phyloP scores from a whole-genome alignment of 2,113 vertebrate genomes.

The Pimephales promelas region DNA sequence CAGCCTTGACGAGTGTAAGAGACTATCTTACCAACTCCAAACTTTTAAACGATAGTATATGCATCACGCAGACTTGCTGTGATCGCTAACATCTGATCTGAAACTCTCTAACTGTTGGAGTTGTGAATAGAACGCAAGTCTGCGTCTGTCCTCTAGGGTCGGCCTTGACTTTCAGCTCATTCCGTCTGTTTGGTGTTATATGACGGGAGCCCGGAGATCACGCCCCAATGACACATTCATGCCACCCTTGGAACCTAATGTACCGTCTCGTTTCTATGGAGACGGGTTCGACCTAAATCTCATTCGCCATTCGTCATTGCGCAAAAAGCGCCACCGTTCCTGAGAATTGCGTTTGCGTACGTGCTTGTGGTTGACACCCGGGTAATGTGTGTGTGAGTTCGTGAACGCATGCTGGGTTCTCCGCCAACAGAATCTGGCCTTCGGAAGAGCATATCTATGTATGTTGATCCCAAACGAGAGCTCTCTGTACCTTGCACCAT shows the following conservation, averaged over 20 bases:
- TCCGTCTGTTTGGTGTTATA: not conserved
- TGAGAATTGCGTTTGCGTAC: constrained; percentile 13
- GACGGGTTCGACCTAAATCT: not conserved
- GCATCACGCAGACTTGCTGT: not conserved
- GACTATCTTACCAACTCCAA: not conserved
- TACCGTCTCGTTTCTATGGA: constrained; percentile 21
- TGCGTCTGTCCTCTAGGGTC: not conserved
- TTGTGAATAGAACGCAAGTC: not conserved
- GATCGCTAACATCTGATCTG: not conserved
- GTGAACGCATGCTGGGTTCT: constrained; percentile 23
- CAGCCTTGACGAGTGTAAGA: not conserved
- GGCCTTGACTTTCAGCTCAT: not conserved
- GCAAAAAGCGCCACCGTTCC: constrained; percentile 31
- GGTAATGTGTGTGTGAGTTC: constrained; percentile 27
- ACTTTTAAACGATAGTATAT: not conserved
- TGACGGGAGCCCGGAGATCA: constrained; percentile 7
- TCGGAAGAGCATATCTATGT: not conserved
- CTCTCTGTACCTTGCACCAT: constrained; percentile 15
- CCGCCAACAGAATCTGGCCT: not conserved
- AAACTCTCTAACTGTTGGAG: not conserved
- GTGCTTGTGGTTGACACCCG: constrained; percentile 40
- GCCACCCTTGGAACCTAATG: constrained; percentile 10
- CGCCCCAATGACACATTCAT: constrained; percentile 24
- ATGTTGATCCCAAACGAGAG: not conserved
- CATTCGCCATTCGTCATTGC: constrained; percentile 36